phyloP scores from a whole-genome alignment of 2,888 invertebrate genomes.

The Seira ritae region DNA sequence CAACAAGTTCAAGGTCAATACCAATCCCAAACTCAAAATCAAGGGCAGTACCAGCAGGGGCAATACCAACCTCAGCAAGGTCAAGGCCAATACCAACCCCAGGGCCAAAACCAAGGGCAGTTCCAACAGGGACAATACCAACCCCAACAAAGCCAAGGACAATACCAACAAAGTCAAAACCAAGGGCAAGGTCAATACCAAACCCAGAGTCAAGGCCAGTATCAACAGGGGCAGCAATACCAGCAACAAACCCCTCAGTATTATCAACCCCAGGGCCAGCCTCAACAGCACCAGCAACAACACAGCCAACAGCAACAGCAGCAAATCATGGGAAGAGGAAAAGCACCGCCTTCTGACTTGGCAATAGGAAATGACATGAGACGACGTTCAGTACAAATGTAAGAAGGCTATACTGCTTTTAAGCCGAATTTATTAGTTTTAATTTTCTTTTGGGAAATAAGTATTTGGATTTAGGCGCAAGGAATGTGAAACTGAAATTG shows the following conservation, averaged over 20 bases:
- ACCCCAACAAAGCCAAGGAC: too few relatives aligned
- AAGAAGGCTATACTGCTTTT: constrained; percentile 23
- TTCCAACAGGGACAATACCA: constrained; percentile 20
- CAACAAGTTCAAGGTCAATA: constrained; percentile 28
- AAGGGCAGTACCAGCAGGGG: constrained; percentile 16
- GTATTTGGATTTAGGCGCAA: too few relatives aligned
- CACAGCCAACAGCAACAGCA: constrained; percentile 37
- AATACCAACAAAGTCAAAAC: too few relatives aligned
- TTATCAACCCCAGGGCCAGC: constrained; percentile 23
- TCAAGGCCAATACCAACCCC: too few relatives aligned
- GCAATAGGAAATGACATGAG: constrained; percentile 68
- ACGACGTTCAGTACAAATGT: constrained; percentile 73
- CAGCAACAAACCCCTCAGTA: constrained; percentile 40
- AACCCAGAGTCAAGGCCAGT: too few relatives aligned
- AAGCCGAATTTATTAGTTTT: neutral
- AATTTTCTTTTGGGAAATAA: too few relatives aligned
- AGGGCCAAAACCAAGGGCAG: too few relatives aligned
- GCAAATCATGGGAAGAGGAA: constrained; percentile 34
- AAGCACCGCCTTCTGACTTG: constrained; percentile 61
- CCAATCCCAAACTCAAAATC: constrained; percentile 3
- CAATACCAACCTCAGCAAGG: constrained; percentile 33
- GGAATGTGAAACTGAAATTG: too few relatives aligned
- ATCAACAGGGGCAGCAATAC: neutral
- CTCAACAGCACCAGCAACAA: constrained; percentile 53
- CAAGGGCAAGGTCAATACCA: too few relatives aligned